These are phyloP conservation scores for Chrysomela aeneicollis DNA, from an alignment of 2,888 invertebrate species.

Conservation along the genomic window DNA sequence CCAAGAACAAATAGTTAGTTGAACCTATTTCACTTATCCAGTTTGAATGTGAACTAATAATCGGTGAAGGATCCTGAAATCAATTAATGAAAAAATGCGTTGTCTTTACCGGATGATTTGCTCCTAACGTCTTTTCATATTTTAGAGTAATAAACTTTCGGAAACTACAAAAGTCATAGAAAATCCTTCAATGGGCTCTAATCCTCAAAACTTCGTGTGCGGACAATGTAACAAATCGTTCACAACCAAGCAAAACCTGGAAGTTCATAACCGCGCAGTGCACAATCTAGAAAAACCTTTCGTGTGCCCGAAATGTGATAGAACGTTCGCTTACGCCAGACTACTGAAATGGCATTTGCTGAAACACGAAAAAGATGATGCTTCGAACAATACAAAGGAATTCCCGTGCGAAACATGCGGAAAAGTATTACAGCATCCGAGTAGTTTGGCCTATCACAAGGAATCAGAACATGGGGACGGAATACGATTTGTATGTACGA, in stretches of 20 bases:
- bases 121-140: not conserved
- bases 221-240: slow-evolving; percentile 69
- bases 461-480: slow-evolving; percentile 65
- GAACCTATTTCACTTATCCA: too few relatives aligned
- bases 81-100: too few relatives aligned
- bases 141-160: not conserved
- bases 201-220: slow-evolving; percentile 57
- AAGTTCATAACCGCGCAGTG: slow-evolving; percentile 67
- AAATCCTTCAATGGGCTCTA: not conserved
- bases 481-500: slow-evolving; percentile 34
- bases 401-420: slow-evolving; percentile 68
- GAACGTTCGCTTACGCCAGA: slow-evolving; percentile 69
- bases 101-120: too few relatives aligned
- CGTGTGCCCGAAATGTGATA: slow-evolving; percentile 67
- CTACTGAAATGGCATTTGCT: slow-evolving; percentile 67
- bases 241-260: slow-evolving; percentile 68
- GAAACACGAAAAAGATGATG: slow-evolving; percentile 55
- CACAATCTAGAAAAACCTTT: slow-evolving; percentile 52
- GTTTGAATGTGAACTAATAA: too few relatives aligned
- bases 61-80: too few relatives aligned
- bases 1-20: too few relatives aligned
- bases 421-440: slow-evolving; percentile 71
- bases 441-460: slow-evolving; percentile 78
- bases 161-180: not conserved
- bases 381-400: slow-evolving; percentile 40